Base-by-base conservation (phyloP, 1,140 invertebrate genomes). In the Plectrocnemia conspersa region DNA sequence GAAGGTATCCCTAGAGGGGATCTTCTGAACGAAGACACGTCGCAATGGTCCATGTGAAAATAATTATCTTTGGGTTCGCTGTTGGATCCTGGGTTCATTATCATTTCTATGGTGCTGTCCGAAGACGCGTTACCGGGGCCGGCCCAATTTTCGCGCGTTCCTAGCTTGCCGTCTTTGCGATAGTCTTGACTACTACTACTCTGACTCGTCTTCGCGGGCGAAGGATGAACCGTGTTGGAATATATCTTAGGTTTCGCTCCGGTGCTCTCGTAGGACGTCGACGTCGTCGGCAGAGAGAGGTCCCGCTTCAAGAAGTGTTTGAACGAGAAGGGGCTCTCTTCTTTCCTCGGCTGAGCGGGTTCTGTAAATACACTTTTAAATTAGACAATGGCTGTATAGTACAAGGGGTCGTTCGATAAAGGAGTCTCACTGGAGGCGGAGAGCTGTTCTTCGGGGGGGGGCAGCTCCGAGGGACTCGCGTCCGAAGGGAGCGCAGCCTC, bases 241-340 rank as follows among this genome's bases (percentile, higher is more conserved):
- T 73, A 74, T 49, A 73, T 69, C 62, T 76, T 76, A 13, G 73
- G 74, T 50, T 71, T 65, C 10, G 74, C 74, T 21, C 74, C 74
- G 33, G 73, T 76, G 60, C 70, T 70, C 63, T 75, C 73, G 58
- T 73, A 76, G 3, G 72, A 73, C 0, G 69, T 69, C 6, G 59
- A 48, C 58, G 70, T 71, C 25, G 72, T 71, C 49, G 73, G 73
- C 54, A 74, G 61, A 33, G 73, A 75, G 18, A 75, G 59, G 52
- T 80, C 80, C 50, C 77, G 69, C 59, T 82, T 82, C 59, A 89
- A 65, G 66, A 89, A 89, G 66, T 89, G 86, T 66, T 87, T 86
- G 64, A 91, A 88, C 27, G 87, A 89, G 68, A 91, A 87, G 1
- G 84, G 80, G 68, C 84, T 84, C 41, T 85, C 84, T 62, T 86